Conservation (phyloP, 2,888 invertebrate genomes). For the Xanthia togata region DNA sequence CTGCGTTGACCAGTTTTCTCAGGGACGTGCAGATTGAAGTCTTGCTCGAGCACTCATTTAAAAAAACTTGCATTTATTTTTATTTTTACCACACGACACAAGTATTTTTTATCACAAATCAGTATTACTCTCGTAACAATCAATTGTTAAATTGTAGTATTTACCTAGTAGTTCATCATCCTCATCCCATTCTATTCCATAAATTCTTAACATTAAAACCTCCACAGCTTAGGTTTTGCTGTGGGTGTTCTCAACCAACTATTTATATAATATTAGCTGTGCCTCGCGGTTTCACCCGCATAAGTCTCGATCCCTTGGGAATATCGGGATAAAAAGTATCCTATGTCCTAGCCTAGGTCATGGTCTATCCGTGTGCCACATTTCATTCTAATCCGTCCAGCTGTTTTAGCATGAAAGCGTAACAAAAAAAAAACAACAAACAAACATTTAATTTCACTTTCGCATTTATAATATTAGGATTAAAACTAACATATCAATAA, state of each 20-base stretch:
- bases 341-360: too few relatives aligned
- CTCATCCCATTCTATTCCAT: neutral
- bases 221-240: neutral
- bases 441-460: too few relatives aligned
- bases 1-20: neutral
- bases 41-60: neutral
- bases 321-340: too few relatives aligned
- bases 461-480: neutral
- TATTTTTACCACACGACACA: neutral
- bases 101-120: neutral
- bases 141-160: neutral
- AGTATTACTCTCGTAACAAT: neutral
- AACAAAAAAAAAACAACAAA: too few relatives aligned
- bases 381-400: too few relatives aligned
- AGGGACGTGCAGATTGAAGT: neutral
- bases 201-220: neutral
- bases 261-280: neutral
- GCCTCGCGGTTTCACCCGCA: too few relatives aligned
- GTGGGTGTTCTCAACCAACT: too few relatives aligned
- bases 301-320: too few relatives aligned
- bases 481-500: slow-evolving; percentile 31
- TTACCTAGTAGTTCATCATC: neutral
- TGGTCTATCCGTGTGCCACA: too few relatives aligned
- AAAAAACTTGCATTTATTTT: neutral
- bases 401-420: too few relatives aligned